Conservation (phyloP, 92 coral and sea anemone genomes). For the Paramuricea clavata region DNA sequence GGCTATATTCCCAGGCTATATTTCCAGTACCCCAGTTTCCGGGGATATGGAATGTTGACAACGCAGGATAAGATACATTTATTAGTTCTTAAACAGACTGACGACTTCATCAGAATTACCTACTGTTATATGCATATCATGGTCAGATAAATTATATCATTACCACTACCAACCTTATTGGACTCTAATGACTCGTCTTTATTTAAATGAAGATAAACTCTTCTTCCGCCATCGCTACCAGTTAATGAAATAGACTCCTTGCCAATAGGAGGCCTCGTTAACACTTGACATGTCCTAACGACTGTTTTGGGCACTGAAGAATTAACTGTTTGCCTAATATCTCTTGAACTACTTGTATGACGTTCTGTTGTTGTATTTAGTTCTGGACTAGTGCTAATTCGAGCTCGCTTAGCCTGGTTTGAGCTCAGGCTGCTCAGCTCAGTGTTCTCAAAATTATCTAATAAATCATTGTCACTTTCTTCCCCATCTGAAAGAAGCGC, state of each 20-base stretch:
- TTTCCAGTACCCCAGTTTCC: no score
- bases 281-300: conserved; percentile 47
- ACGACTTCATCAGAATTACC: no score
- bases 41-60: no score
- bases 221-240: conserved; percentile 81
- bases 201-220: conserved; percentile 77
- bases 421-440: neutral
- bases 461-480: conserved; percentile 32
- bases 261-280: conserved; percentile 84
- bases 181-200: conserved; percentile 62
- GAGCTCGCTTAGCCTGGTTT: conserved; percentile 71
- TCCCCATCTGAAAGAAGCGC: conserved; percentile 75
- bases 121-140: no score
- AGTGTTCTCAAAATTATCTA: neutral
- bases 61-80: no score
- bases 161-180: conserved; percentile 3
- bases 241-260: conserved; percentile 81
- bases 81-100: no score
- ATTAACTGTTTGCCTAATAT: neutral
- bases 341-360: neutral
- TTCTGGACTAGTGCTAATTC: conserved; percentile 60
- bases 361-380: conserved; percentile 17
- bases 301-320: neutral
- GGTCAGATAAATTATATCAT: neutral
- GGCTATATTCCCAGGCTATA: no score